A percentile compares a stretch with the other conserved stretches of the same genome.
phyloP scores from a whole-genome alignment of 2,797 vertebrate genomes.

The Bothrops alternatus region DNA sequence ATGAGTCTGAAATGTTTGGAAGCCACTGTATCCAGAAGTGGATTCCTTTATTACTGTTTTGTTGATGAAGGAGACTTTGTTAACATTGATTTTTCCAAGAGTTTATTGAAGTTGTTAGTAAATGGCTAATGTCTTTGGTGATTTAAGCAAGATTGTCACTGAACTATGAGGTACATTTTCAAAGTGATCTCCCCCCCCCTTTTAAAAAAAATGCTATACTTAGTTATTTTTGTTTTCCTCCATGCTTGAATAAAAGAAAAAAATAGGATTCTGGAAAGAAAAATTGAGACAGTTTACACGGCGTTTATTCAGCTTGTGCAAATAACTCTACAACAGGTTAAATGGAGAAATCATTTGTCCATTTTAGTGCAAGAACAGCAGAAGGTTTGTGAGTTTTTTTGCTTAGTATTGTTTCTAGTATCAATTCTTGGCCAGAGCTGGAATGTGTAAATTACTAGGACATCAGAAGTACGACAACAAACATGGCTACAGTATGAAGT shows the following conservation, averaged over 20 bases:
- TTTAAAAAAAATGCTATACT: slow-evolving; percentile 13
- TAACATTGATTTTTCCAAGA: slow-evolving; percentile 31
- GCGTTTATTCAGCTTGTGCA: not conserved
- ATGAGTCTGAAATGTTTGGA: slow-evolving; percentile 27
- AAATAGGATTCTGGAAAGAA: not conserved
- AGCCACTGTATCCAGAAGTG: fast-evolving
- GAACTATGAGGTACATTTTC: slow-evolving; percentile 23
- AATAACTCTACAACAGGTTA: not conserved
- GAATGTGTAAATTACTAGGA: not conserved
- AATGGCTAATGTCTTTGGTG: slow-evolving; percentile 26
- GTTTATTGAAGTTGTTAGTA: slow-evolving; percentile 35
- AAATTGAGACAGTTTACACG: slow-evolving; percentile 23
- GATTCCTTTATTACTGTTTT: slow-evolving; percentile 30
- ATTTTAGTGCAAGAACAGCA: fast-evolving
- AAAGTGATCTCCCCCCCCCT: slow-evolving; percentile 24
- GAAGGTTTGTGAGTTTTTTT: not conserved
- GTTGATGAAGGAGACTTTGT: not conserved
- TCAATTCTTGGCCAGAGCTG: not conserved
- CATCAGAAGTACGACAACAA: not conserved
- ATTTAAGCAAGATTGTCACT: slow-evolving; percentile 31
- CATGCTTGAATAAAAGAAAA: slow-evolving; percentile 36
- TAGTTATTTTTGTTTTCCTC: slow-evolving; percentile 21
- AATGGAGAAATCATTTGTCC: fast-evolving
- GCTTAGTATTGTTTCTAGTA: not conserved
- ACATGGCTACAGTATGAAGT: not conserved